Conservation (phyloP, 2,888 invertebrate species). For the Hoplodrina ambigua region DNA sequence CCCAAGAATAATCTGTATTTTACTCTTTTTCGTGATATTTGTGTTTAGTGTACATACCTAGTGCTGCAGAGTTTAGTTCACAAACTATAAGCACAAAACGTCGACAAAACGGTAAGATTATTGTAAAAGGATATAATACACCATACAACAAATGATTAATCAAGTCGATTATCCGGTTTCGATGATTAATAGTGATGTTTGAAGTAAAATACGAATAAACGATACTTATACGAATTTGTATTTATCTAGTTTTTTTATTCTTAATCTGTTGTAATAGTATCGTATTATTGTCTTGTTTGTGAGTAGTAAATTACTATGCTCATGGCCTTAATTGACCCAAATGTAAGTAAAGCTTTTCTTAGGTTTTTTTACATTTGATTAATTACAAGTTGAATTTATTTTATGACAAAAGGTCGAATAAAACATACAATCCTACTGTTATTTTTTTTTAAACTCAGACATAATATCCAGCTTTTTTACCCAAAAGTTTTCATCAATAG, state of each 20-base stretch:
- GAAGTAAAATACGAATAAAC: no score
- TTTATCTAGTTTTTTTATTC: not conserved
- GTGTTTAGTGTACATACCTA: conserved; percentile 12
- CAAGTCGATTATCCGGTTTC: conserved; percentile 31
- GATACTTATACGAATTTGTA: not conserved
- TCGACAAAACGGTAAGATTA: conserved; percentile 14
- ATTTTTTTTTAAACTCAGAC: no score
- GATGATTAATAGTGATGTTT: conserved; percentile 10
- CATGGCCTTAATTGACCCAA: no score
- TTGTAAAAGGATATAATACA: not conserved
- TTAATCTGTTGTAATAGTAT: not conserved
- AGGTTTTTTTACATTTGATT: no score
- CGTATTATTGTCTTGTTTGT: no score
- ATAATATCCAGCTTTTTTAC: no score
- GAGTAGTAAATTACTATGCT: no score
- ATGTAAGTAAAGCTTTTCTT: no score
- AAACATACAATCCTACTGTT: no score
- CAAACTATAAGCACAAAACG: not conserved
- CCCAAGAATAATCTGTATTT: not conserved
- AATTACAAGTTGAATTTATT: no score
- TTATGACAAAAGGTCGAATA: no score
- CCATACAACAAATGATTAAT: conserved; percentile 8
- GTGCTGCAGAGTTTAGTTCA: not conserved
- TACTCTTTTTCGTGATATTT: conserved; percentile 1
- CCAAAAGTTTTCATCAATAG: no score